These are phyloP conservation scores for Brachionus rotundiformis DNA, from an alignment of 1,140 invertebrate genomes.

Conservation along the genomic window DNA sequence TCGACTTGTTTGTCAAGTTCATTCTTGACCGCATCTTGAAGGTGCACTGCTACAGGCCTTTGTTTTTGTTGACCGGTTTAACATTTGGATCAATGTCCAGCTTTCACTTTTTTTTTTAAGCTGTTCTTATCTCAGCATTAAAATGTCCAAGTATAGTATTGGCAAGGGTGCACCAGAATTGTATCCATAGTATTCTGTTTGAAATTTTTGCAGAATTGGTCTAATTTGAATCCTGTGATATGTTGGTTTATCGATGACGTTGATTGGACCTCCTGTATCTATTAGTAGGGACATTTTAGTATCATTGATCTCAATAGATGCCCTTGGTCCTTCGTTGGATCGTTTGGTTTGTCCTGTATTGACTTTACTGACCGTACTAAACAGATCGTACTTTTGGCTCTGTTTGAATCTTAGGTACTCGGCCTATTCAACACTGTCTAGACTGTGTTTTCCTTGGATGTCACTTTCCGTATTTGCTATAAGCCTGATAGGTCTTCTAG, in stretches of 20 bases:
- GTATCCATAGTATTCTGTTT: conserved; percentile 7
- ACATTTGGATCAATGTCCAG: too few species aligned
- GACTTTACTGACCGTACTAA: too few species aligned
- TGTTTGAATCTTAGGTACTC: not conserved
- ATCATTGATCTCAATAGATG: not conserved
- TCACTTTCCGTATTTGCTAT: not conserved
- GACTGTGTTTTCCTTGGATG: not conserved
- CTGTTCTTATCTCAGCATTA: not conserved
- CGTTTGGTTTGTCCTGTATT: not conserved
- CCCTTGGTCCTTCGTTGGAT: not conserved
- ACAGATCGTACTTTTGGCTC: not conserved
- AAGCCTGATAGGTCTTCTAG: not conserved
- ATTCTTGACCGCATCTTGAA: not conserved
- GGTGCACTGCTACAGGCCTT: too few species aligned
- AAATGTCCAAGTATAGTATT: not conserved
- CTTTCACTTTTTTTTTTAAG: too few species aligned
- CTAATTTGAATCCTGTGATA: not conserved
- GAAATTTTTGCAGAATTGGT: not conserved
- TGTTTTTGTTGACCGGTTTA: not conserved
- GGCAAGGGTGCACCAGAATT: not conserved
- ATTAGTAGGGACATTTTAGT: not conserved
- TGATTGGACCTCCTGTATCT: not conserved
- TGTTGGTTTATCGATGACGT: not conserved
- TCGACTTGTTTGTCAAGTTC: not conserved
- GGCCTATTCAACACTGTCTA: not conserved